Evolutionary conservation across 2,797 vertebrate species (phyloP), one percentile per base, ranked within the genome.

Genomic region (Manis pentadactyla): DNA sequence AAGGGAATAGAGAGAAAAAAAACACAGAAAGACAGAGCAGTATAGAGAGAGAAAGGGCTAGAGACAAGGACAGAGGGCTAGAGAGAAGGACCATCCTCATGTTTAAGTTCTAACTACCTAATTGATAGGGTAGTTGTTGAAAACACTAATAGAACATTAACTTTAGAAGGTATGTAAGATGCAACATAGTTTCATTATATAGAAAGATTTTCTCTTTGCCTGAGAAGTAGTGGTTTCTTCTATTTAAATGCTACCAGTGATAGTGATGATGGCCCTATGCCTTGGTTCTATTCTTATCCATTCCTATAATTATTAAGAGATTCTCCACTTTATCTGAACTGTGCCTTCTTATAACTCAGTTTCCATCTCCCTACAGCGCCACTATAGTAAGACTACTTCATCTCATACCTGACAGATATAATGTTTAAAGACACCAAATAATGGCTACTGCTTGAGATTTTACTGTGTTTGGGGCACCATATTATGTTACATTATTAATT

Each of bases 281-380:
- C n/a, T 7, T 66, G 13, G 1, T 74, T 95, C 59, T 83, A 39
- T 71, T 90, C 93, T 94, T 75, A 90, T 68, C 42, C 10, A 29
- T 84, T 87, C 93, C 34, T 81, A 23, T 73, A 68, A 83, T 82
- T 82, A 49, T 75, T 93, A 77, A 42, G 79, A 79, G 17, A 83
- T 57, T 87, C 31, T 92, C 78, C 89, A n/a, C 14, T 5, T 55
- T 64, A 84, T 46, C 31, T 89, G 42, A 92, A 95, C 34, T 23
- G 23, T 61, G 5, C 12, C 59, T 90, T 95, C 69, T 27, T 63
- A 19, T 64, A 83, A 37, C 39, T 46, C 18, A 13, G 8, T 55
- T 64, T 93, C 61, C 57, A 11, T 46, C 19, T 84, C 42, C 37
- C 34, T 34, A 61, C 31, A 83, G 37, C 19, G 57, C 29, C n/a